phyloP scores from a whole-genome alignment of 2,113 vertebrate species.

The Erinaceus europaeus region DNA sequence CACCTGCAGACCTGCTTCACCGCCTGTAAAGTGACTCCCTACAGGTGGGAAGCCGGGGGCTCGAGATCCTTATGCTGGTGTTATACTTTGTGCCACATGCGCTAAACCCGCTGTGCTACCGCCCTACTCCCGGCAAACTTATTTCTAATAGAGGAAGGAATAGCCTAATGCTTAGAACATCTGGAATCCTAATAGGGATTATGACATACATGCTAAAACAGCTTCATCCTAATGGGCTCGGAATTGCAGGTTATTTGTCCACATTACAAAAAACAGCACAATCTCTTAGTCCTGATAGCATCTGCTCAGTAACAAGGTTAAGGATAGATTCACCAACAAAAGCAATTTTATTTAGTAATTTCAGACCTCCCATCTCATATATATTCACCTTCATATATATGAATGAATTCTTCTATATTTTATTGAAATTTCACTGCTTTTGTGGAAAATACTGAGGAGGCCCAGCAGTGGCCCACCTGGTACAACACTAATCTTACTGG shows the following conservation, averaged over 20 bases:
- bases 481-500: too few relatives aligned
- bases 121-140: constrained; percentile 32
- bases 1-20: too few relatives aligned
- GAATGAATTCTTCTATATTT: background rate
- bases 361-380: background rate
- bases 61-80: too few relatives aligned
- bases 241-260: background rate
- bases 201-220: constrained; percentile 35
- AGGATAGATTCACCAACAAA: background rate
- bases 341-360: background rate
- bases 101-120: too few relatives aligned
- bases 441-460: too few relatives aligned
- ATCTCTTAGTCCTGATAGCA: constrained; percentile 20
- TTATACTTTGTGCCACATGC: too few relatives aligned
- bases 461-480: too few relatives aligned
- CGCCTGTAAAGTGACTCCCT: too few relatives aligned
- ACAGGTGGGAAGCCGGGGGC: too few relatives aligned
- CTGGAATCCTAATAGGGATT: constrained; percentile 53
- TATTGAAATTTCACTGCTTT: constrained; percentile 15
- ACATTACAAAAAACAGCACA: background rate
- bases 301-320: background rate
- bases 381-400: background rate
- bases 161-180: constrained; percentile 28
- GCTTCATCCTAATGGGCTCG: constrained; percentile 32
- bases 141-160: constrained; percentile 23